Conservation (phyloP, 2,888 invertebrate genomes). For the Drosophila yooni region DNA sequence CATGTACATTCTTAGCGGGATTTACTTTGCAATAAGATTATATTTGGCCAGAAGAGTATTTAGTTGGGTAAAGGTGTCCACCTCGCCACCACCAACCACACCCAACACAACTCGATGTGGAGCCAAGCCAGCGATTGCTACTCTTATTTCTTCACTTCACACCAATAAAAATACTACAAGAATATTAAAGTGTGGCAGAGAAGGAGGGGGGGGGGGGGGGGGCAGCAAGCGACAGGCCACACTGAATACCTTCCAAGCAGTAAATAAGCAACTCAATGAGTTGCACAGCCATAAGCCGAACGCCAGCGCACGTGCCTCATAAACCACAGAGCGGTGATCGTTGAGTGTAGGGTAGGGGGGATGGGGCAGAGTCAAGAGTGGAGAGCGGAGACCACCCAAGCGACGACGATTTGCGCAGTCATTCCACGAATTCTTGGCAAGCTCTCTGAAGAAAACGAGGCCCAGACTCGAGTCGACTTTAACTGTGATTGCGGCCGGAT, state of each 20-base stretch:
- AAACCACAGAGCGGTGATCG: constrained; percentile 59
- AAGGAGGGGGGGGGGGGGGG: neutral
- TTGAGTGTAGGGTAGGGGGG: neutral
- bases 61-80: constrained; percentile 2
- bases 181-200: constrained; percentile 7
- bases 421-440: constrained; percentile 75
- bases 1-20: neutral
- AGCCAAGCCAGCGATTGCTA: constrained; percentile 53
- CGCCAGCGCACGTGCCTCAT: constrained; percentile 79
- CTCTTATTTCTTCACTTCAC: constrained; percentile 77
- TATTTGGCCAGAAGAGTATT: neutral
- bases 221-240: constrained; percentile 45
- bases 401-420: constrained; percentile 74
- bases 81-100: neutral
- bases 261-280: constrained; percentile 80
- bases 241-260: constrained; percentile 71
- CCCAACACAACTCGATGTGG: constrained; percentile 9
- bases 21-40: neutral
- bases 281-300: constrained; percentile 70
- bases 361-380: neutral
- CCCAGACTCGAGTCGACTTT: constrained; percentile 6
- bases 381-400: constrained; percentile 65
- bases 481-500: constrained; percentile 52
- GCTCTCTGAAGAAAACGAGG: constrained; percentile 33
- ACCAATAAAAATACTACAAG: constrained; percentile 51